phyloP scores from a whole-genome alignment of 2,113 vertebrate species.

The Phalacrocorax aristotelis region DNA sequence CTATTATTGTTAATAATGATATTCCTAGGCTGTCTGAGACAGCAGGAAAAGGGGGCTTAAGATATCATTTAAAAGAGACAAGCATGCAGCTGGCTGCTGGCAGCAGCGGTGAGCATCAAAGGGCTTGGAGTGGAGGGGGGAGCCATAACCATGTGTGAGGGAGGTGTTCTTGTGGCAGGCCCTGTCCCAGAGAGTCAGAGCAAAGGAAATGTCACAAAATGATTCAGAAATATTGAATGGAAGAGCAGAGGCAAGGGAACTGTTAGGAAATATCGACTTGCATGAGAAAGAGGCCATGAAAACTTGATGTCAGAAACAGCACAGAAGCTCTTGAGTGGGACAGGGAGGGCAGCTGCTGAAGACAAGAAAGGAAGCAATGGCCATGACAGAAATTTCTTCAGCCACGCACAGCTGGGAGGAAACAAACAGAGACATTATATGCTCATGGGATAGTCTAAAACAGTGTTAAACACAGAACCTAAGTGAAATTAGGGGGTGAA shows the following conservation, averaged over 20 bases:
- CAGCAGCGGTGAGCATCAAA: conserved; percentile 22
- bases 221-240: background rate
- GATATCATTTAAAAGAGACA: background rate
- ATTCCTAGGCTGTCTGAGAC: background rate
- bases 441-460: background rate
- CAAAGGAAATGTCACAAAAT: background rate
- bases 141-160: background rate
- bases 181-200: background rate
- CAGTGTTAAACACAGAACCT: background rate
- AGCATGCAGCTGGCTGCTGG: conserved; percentile 29
- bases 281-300: background rate
- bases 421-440: background rate
- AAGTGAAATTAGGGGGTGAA: background rate
- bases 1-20: background rate
- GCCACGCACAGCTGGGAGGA: background rate
- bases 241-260: background rate
- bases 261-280: background rate
- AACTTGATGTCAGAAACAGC: background rate
- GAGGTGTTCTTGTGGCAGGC: background rate
- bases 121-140: background rate
- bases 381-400: background rate
- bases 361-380: background rate
- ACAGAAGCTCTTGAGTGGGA: background rate
- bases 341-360: background rate
- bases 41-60: conserved; percentile 22